phyloP scores from a whole-genome alignment of 2,888 invertebrate genomes.

The Eudemis profundana region DNA sequence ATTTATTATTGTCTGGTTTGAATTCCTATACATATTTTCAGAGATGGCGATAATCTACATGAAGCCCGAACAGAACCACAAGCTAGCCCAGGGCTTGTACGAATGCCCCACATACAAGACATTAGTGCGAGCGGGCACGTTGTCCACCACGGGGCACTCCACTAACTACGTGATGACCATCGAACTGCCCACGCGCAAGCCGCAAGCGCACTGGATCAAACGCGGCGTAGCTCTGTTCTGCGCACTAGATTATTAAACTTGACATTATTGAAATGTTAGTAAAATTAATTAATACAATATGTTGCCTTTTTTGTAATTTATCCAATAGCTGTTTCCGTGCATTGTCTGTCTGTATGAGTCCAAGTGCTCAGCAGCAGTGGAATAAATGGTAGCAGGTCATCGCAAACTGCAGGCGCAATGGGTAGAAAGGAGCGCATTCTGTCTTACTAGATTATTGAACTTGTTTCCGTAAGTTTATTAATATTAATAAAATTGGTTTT shows the following conservation, averaged over 20 bases:
- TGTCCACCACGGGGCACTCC: conserved; percentile 93
- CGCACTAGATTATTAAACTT: conserved; percentile 84
- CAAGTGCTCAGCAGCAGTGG: no score
- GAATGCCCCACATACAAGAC: conserved; percentile 92
- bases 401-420: no score
- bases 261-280: neutral
- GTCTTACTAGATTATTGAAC: no score
- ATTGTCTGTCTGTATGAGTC: no score
- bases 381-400: no score
- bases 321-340: no score
- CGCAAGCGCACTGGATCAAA: conserved; percentile 90
- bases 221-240: conserved; percentile 91
- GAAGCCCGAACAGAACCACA: conserved; percentile 87
- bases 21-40: no score
- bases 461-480: no score
- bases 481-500: no score
- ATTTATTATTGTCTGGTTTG: no score
- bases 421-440: no score
- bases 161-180: conserved; percentile 93
- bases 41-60: conserved; percentile 90
- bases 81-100: conserved; percentile 81
- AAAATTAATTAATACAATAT: neutral
- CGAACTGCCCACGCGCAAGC: conserved; percentile 87
- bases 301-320: neutral
- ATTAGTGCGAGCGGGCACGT: conserved; percentile 88